Conservation (phyloP, 2,888 invertebrate species). For the Ormyrus nitidulus region DNA sequence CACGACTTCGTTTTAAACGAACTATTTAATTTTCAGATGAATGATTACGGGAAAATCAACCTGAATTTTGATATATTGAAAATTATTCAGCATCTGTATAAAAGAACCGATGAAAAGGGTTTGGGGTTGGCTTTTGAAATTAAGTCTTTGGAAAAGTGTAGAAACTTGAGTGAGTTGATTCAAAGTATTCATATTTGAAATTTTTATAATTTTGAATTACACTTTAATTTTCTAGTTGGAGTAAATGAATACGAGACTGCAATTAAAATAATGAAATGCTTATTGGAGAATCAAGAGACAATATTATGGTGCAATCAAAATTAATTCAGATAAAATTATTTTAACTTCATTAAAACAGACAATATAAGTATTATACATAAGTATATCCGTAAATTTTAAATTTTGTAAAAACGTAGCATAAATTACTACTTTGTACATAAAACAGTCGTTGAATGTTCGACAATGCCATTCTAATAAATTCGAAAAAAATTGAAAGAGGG, state of each 20-base stretch:
- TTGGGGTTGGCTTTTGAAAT: slow-evolving; percentile 32
- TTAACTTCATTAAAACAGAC: no score
- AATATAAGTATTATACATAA: no score
- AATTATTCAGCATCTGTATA: slow-evolving; percentile 43
- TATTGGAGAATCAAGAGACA: slow-evolving; percentile 46
- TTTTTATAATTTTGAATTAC: neutral
- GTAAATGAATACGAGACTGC: slow-evolving; percentile 14
- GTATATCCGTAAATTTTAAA: no score
- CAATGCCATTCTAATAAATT: no score
- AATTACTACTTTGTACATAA: no score
- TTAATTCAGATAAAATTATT: neutral
- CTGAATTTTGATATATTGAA: slow-evolving; percentile 40
- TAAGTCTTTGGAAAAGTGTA: slow-evolving; percentile 34
- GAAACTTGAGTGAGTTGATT: slow-evolving; percentile 31
- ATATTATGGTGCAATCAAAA: slow-evolving; percentile 28
- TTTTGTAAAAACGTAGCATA: no score
- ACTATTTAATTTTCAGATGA: slow-evolving; percentile 33
- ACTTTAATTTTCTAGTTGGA: slow-evolving; percentile 20
- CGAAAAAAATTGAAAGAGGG: no score
- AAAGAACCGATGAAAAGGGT: slow-evolving; percentile 23
- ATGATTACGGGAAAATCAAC: slow-evolving; percentile 29
- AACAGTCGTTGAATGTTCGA: no score
- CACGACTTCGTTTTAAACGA: no score
- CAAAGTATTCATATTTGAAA: neutral
- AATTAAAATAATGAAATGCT: slow-evolving; percentile 41